phyloP scores from a whole-genome alignment of 2,797 vertebrate species.

The Hoplostethus mediterraneus region DNA sequence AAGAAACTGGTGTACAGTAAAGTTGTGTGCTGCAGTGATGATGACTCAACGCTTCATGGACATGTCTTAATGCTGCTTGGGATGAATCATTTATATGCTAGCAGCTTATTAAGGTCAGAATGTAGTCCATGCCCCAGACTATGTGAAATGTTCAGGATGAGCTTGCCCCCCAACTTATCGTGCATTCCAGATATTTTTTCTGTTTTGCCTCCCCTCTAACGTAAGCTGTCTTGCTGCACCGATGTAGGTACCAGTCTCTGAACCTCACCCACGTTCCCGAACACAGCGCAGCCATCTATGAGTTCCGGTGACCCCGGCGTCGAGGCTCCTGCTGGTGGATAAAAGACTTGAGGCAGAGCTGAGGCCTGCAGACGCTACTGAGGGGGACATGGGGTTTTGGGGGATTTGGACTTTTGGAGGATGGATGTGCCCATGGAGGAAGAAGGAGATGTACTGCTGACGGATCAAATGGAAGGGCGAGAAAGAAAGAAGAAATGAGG shows the following conservation, averaged over 20 bases:
- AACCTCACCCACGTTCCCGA: conserved; percentile 97
- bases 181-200: not conserved
- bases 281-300: conserved; percentile 98
- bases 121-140: not conserved
- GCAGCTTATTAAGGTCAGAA: not conserved
- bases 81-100: not conserved
- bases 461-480: conserved; percentile 29
- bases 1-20: not conserved
- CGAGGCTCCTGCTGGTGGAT: conserved; percentile 61
- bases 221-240: not conserved
- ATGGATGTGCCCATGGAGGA: conserved; percentile 26
- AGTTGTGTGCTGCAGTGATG: not conserved
- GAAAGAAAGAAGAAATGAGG: not conserved
- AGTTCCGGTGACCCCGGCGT: conserved; percentile 94
- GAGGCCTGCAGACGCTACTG: conserved; percentile 71
- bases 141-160: too few species aligned
- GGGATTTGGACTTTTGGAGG: conserved; percentile 36
- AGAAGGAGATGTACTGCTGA: conserved; percentile 21
- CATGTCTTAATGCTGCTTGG: not conserved
- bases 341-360: conserved; percentile 61
- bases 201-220: conserved; percentile 6
- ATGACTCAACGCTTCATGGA: not conserved
- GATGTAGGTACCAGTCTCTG: conserved; percentile 95
- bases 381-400: conserved; percentile 36
- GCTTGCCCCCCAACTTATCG: not conserved